Percentiles rank a stretch among this genome's conserved stretches.
phyloP scores from a whole-genome alignment of 2,888 invertebrate species.

The Drosophila subquinaria region DNA sequence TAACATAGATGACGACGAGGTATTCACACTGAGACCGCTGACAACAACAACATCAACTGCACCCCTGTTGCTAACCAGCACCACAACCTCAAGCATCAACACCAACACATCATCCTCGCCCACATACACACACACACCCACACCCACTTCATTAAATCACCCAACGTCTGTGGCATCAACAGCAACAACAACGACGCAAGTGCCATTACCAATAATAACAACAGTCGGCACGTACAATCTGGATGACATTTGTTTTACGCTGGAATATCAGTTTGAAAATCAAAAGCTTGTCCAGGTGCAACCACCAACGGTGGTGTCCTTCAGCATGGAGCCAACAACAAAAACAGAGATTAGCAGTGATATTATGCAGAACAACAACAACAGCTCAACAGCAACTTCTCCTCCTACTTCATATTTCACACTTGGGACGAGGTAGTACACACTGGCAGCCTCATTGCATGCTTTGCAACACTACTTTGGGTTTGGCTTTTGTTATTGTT shows the following conservation, averaged over 20 bases:
- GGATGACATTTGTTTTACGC: constrained; percentile 82
- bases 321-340: constrained; percentile 55
- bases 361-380: constrained; percentile 36
- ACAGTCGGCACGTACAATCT: constrained; percentile 60
- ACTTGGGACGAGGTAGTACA: constrained; percentile 78
- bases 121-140: constrained; percentile 40
- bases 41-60: constrained; percentile 39
- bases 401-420: constrained; percentile 69
- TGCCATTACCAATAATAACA: constrained; percentile 49
- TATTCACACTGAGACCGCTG: constrained; percentile 66
- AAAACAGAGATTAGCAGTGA: constrained; percentile 30
- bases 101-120: constrained; percentile 44
- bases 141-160: constrained; percentile 53
- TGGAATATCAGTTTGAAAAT: constrained; percentile 84
- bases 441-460: constrained; percentile 41
- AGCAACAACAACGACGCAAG: constrained; percentile 29
- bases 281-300: constrained; percentile 84
- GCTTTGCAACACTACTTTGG: constrained; percentile 35
- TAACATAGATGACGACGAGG: constrained; percentile 42
- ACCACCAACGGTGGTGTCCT: constrained; percentile 80
- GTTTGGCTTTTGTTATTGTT: background rate
- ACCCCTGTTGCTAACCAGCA: constrained; percentile 57
- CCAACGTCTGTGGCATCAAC: constrained; percentile 15
- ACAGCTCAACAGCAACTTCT: constrained; percentile 43
- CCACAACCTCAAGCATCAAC: constrained; percentile 23